Percentiles rank a stretch among this genome's conserved stretches.
Evolutionary conservation across 2,888 invertebrate genomes (phyloP).

Genomic region (Phasia obesa): DNA sequence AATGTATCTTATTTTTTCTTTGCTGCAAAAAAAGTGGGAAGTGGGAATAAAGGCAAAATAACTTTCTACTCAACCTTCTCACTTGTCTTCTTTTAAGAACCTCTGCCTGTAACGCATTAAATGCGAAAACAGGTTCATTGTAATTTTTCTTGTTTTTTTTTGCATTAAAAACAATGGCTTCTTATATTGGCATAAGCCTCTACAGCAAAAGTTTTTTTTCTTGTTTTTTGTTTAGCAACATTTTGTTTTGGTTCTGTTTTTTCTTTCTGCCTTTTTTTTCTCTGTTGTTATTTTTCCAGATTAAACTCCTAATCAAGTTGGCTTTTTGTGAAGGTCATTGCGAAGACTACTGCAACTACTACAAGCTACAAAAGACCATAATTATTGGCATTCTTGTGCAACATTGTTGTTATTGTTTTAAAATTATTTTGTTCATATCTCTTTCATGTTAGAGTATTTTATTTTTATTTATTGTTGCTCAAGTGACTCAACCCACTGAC

Average conservation of each 20-base stretch:
- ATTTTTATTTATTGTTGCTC: neutral
- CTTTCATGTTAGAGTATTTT: neutral
- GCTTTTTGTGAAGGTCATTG: constrained; percentile 70
- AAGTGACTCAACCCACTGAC: constrained; percentile 2
- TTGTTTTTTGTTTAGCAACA: neutral
- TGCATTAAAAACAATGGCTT: constrained; percentile 6
- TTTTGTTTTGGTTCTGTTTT: constrained; percentile 47
- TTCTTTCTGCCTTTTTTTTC: constrained; percentile 30
- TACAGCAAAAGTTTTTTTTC: too few relatives aligned
- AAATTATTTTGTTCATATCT: neutral
- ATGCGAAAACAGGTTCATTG: constrained; percentile 56
- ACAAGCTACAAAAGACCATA: constrained; percentile 25
- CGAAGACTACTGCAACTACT: constrained; percentile 42
- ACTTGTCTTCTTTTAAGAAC: neutral
- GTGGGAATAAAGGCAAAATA: too few relatives aligned
- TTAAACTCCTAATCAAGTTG: constrained; percentile 62
- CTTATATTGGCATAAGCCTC: constrained; percentile 32
- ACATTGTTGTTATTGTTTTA: constrained; percentile 42
- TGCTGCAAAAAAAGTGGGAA: too few relatives aligned
- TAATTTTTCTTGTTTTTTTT: constrained; percentile 6
- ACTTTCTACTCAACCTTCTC: too few relatives aligned
- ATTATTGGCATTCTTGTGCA: constrained; percentile 60
- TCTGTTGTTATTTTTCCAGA: constrained; percentile 39
- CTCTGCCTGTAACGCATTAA: constrained; percentile 52
- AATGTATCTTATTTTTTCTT: too few relatives aligned